Base-by-base conservation (phyloP, 2,797 vertebrate species). In the Podargus strigoides region DNA sequence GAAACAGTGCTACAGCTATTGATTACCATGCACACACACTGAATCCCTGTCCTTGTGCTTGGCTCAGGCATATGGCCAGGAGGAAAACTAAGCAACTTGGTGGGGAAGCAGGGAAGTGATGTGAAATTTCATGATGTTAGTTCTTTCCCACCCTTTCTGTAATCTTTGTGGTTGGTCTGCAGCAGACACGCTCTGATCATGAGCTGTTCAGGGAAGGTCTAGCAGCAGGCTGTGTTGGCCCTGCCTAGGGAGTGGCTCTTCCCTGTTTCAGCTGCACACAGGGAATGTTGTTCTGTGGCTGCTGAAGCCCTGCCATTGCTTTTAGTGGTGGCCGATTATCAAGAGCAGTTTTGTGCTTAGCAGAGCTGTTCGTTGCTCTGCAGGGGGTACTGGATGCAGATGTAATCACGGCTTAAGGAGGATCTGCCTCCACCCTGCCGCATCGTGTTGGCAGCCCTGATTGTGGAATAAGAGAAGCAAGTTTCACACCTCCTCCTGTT, bases 231-330 rank as follows among this genome's bases (percentile, higher is more conserved):
- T 62, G 37, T 14, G n/a, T 5, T 47, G 14, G 19, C 64, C 36
- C 24, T 67, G 26, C n/a, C 23, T 23, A 32, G 41, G 26, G 80
- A 18, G 9, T 4, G 26, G 12, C 39, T 67, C 66, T 44, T 27
- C 26, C 14, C 19, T 3, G 3, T 58, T 74, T 22, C 42, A 46
- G 59, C 6, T 46, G n/a, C 15, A 7, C 0, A 5, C 0, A 3
- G 32, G 36, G n/a, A 72, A 7, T 3, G 6, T 22, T 1, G 2
- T 13, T 30, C 49, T 62, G 49, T 3, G 26, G 18, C 42, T 32
- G 28, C 28, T 44, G 47, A 36, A 70, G 23, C 14, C 42, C 6
- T 7, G 22, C 18, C 22, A 9, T 19, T 53, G 78, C 32, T 63
- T 70, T 72, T 49, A 26, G 49, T 2, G 37, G 34, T 75, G 27